These are phyloP conservation scores for Platycheirus rosarum DNA, from an alignment of 2,888 invertebrate genomes.

Conservation along the genomic window DNA sequence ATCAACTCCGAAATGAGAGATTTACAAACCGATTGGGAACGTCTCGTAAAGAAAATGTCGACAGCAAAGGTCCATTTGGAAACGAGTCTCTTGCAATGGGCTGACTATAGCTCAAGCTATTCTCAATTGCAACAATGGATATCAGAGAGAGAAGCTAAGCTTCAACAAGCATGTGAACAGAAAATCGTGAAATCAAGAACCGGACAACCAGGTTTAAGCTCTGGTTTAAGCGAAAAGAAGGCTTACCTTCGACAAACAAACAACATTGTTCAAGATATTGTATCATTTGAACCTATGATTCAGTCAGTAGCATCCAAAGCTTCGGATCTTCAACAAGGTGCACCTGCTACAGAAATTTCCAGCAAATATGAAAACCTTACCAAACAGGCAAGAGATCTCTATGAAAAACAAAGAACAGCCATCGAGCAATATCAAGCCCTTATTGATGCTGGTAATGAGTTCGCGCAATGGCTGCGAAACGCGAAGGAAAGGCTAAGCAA, in stretches of 20 bases:
- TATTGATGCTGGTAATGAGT: constrained; percentile 95
- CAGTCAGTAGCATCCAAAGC: constrained; percentile 97
- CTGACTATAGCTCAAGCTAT: constrained; percentile 96
- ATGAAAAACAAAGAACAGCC: constrained; percentile 93
- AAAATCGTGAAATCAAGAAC: constrained; percentile 91
- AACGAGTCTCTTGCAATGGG: constrained; percentile 96
- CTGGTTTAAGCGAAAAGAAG: constrained; percentile 92
- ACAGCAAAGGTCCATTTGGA: constrained; percentile 95
- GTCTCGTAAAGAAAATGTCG: constrained; percentile 94
- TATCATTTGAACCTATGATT: constrained; percentile 98
- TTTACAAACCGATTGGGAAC: constrained; percentile 95
- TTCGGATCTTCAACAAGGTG: constrained; percentile 94
- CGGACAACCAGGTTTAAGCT: constrained; percentile 90
- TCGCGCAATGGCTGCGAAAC: constrained; percentile 94
- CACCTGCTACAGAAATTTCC: constrained; percentile 95
- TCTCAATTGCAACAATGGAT: constrained; percentile 97
- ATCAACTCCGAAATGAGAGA: constrained; percentile 94
- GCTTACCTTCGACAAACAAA: constrained; percentile 95
- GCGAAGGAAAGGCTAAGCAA: constrained; percentile 95
- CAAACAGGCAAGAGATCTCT: constrained; percentile 94
- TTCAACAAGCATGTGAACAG: constrained; percentile 94
- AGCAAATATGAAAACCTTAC: constrained; percentile 94
- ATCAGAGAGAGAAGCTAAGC: constrained; percentile 94
- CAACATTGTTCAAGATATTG: constrained; percentile 97
- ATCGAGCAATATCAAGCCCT: constrained; percentile 96